Evolutionary conservation across 2,113 vertebrate species (phyloP).

Genomic region (Erythrocercus mccallii): DNA sequence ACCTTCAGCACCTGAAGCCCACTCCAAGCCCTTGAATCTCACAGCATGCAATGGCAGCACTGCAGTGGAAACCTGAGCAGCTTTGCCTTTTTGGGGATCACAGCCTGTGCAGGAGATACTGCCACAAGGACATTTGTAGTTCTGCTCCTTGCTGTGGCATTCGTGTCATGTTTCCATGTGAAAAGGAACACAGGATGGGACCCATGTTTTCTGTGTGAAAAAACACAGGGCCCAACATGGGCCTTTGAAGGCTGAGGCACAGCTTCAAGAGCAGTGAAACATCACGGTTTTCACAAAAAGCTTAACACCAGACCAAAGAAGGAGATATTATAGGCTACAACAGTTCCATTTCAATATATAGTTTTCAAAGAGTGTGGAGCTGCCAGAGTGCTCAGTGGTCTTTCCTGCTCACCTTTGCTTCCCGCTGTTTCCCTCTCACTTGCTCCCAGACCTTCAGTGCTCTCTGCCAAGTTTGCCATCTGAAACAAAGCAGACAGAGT

Average conservation of each 20-base stretch:
- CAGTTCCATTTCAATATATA: background rate
- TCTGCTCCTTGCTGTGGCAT: background rate
- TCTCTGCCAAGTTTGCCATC: conserved; percentile 14
- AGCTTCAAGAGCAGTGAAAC: background rate
- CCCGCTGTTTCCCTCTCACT: conserved; percentile 9
- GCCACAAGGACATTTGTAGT: background rate
- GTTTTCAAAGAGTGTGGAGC: background rate
- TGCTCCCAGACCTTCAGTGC: background rate
- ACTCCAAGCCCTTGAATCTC: background rate
- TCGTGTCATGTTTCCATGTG: accelerated
- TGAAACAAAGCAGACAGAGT: conserved; percentile 1
- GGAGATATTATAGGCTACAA: background rate
- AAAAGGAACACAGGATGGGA: background rate
- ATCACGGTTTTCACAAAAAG: background rate
- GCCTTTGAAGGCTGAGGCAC: background rate
- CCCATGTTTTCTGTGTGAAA: background rate
- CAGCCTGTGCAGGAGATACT: background rate
- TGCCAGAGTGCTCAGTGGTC: background rate
- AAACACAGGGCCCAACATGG: background rate
- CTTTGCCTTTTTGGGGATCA: background rate
- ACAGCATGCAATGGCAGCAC: background rate
- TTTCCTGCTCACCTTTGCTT: conserved; percentile 51
- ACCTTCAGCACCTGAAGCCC: background rate
- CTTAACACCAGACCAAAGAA: background rate
- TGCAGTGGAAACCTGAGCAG: background rate